These are phyloP conservation scores for Phocides pigmalion DNA, from an alignment of 1,140 invertebrate species.

Conservation along the genomic window DNA sequence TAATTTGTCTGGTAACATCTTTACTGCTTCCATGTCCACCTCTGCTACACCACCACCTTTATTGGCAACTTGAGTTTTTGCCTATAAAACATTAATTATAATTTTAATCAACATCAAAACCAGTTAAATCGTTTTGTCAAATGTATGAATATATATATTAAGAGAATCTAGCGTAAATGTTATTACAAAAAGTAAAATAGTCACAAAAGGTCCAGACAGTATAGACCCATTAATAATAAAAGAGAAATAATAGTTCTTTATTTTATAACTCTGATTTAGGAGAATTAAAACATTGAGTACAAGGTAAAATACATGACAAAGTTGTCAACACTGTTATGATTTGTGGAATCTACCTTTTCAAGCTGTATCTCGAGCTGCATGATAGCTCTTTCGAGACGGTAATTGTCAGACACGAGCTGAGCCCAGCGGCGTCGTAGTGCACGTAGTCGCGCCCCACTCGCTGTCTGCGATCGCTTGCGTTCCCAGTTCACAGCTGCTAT, in stretches of 20 bases:
- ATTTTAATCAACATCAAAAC: no score
- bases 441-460: conserved; percentile 93
- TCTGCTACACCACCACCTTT: conserved; percentile 59
- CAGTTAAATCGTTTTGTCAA: no score
- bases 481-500: conserved; percentile 98
- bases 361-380: conserved; percentile 70
- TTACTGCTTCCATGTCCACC: conserved; percentile 68
- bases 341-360: conserved; percentile 58
- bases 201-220: no score
- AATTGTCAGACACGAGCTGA: conserved; percentile 97
- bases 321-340: no score
- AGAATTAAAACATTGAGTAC: no score
- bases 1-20: conserved; percentile 72
- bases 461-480: conserved; percentile 94
- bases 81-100: conserved; percentile 47
- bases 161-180: no score
- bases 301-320: no score
- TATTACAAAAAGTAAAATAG: no score
- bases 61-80: conserved; percentile 57
- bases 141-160: no score
- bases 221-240: no score
- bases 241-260: no score
- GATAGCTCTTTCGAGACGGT: conserved; percentile 92
- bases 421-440: conserved; percentile 95
- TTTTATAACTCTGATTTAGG: no score